Percentiles rank a stretch among this genome's conserved stretches.
Conservation (phyloP, 1,140 invertebrate species). For the Portunus trituberculatus region DNA sequence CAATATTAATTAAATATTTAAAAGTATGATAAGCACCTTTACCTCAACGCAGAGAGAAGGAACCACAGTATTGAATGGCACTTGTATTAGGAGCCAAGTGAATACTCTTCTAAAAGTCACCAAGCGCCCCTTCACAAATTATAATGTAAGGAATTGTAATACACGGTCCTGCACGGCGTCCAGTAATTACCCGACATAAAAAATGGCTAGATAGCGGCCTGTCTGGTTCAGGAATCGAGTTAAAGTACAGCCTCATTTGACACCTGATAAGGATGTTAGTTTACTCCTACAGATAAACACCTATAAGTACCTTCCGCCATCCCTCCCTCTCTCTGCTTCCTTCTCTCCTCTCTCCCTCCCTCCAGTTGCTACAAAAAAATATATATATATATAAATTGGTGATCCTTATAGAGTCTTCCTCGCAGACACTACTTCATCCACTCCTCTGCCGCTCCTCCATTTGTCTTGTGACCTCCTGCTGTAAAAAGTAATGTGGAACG, state of each 20-base stretch:
- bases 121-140: not conserved
- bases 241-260: conserved; percentile 13
- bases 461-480: not conserved
- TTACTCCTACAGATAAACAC: not conserved
- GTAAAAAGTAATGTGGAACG: no score
- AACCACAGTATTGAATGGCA: no score
- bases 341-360: no score
- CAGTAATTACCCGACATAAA: not conserved
- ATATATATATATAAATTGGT: no score
- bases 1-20: no score
- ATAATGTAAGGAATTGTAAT: conserved; percentile 6
- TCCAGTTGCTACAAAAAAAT: no score
- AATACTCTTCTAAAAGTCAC: no score
- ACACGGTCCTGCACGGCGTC: not conserved
- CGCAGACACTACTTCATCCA: not conserved
- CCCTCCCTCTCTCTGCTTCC: no score
- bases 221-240: not conserved
- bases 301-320: not conserved
- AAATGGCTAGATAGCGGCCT: not conserved
- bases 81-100: no score
- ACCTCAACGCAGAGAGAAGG: no score
- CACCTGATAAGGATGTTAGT: conserved; percentile 12
- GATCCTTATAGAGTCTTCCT: not conserved
- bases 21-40: no score
- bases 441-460: not conserved